Conservation (phyloP, 2,888 invertebrate genomes). For the Xestobium rufovillosum region DNA sequence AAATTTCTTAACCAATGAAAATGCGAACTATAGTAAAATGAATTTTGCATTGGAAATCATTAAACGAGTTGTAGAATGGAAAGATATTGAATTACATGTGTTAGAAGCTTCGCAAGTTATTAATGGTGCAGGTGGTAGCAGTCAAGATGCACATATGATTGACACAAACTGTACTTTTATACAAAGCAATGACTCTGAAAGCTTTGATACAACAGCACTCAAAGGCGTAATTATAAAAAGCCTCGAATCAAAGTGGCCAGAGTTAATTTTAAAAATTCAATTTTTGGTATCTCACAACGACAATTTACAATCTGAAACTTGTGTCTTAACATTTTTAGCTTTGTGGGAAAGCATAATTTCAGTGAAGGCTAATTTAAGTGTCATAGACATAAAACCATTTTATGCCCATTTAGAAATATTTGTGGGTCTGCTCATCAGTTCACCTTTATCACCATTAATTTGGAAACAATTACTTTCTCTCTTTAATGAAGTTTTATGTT, state of each 20-base stretch:
- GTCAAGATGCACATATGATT: conserved; percentile 21
- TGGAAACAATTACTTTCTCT: conserved; percentile 79
- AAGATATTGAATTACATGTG: conserved; percentile 73
- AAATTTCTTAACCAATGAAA: conserved; percentile 61
- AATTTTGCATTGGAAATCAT: conserved; percentile 79
- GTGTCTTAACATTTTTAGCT: conserved; percentile 72
- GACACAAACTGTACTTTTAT: conserved; percentile 50
- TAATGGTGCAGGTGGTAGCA: conserved; percentile 33
- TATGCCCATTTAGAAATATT: conserved; percentile 78
- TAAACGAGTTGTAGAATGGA: conserved; percentile 83
- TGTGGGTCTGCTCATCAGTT: conserved; percentile 59
- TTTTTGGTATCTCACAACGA: conserved; percentile 51
- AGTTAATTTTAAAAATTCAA: conserved; percentile 66
- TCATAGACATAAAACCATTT: conserved; percentile 82
- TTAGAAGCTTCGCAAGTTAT: conserved; percentile 49
- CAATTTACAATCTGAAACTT: conserved; percentile 58
- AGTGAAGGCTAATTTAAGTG: conserved; percentile 82
- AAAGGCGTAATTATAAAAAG: conserved; percentile 82
- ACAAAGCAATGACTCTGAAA: conserved; percentile 68
- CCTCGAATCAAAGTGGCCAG: conserved; percentile 77
- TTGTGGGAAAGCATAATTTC: conserved; percentile 88
- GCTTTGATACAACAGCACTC: conserved; percentile 76
- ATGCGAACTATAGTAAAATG: conserved; percentile 63
- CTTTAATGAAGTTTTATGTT: conserved; percentile 85
- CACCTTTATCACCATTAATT: conserved; percentile 68